Evolutionary conservation across 2,888 invertebrate genomes (phyloP).

Genomic region (Siphonodentalium dalli): DNA sequence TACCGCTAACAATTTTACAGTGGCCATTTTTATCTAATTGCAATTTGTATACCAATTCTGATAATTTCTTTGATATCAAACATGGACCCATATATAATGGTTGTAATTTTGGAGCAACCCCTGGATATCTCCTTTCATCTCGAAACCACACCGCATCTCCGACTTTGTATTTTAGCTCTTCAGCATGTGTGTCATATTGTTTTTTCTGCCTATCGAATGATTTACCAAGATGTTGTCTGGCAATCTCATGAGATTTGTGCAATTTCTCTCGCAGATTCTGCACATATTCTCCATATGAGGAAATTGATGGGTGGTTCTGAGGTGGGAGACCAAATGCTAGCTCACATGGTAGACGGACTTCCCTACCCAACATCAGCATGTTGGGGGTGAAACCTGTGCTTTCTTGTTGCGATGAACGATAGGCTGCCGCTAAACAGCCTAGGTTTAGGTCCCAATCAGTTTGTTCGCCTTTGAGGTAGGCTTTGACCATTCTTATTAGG

Average conservation of each 20-base stretch:
- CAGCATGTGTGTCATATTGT: background rate
- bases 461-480: conserved; percentile 25
- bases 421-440: conserved; percentile 27
- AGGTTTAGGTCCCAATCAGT: conserved; percentile 30
- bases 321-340: conserved; percentile 15
- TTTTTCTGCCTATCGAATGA: conserved; percentile 1
- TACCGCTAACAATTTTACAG: no score
- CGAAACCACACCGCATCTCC: background rate
- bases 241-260: conserved; percentile 11
- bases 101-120: background rate
- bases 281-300: conserved; percentile 13
- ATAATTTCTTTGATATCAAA: background rate
- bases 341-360: conserved; percentile 21
- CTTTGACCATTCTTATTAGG: conserved; percentile 22
- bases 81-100: background rate
- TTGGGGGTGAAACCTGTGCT: conserved; percentile 25
- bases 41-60: background rate
- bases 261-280: conserved; percentile 6
- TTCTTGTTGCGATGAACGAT: conserved; percentile 23
- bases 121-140: background rate
- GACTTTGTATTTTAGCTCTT: background rate
- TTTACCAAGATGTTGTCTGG: conserved; percentile 6
- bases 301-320: background rate
- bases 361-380: conserved; percentile 23
- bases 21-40: conserved; percentile 1